Base-by-base conservation (phyloP, 2,113 vertebrate species). In the Corythoichthys haematopterus region DNA sequence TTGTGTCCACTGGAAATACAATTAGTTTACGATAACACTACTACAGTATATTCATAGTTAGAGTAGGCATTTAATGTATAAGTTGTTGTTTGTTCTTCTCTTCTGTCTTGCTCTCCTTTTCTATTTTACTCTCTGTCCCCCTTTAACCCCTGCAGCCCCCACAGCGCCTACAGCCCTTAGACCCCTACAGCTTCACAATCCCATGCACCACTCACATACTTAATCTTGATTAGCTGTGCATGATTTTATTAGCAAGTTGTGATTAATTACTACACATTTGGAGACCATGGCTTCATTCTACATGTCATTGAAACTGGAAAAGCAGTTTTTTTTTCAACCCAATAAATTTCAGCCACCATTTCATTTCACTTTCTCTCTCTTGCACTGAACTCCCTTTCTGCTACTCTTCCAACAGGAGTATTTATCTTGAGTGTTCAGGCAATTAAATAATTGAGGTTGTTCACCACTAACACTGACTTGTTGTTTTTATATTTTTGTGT, bases 201-300 rank as follows among this genome's bases (percentile, higher is more conserved):
- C 43, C 10, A 15, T 79, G 73, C 84, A 71, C 86, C 80, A 80
- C 84, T 68, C 77, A 72, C 89, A 84, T 79, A 46, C 74, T 78
- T 87, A 87, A 88, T 87, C 76, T 75, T 80, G 85, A 89, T 89
- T 88, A 84, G 88, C 20, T 28, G 20, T 28, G 83, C 48, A 64
- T 74, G 76, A 79, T 80, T 83, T 74, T 64, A 74, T 87, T 87
- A 85, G 48, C 90, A 88, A 90, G 90, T 85, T 48, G 69, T 88
- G 88, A 91, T 91, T 85, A 89, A 91, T 91, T 86, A 76, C 84
- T 74, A 47, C 87, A 62, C 71, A 88, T 89, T 88, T 80, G 84
- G 70, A 76, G 68, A 76, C 61, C 38, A 46, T 90, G 84, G 86
- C 85, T 79, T 85, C 82, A 87, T 83, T 71, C 64, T 64, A 72